Percentiles rank a stretch among this genome's conserved stretches.
These are phyloP conservation scores for Synergus itoensis DNA, from an alignment of 2,888 invertebrate genomes.

Conservation along the genomic window DNA sequence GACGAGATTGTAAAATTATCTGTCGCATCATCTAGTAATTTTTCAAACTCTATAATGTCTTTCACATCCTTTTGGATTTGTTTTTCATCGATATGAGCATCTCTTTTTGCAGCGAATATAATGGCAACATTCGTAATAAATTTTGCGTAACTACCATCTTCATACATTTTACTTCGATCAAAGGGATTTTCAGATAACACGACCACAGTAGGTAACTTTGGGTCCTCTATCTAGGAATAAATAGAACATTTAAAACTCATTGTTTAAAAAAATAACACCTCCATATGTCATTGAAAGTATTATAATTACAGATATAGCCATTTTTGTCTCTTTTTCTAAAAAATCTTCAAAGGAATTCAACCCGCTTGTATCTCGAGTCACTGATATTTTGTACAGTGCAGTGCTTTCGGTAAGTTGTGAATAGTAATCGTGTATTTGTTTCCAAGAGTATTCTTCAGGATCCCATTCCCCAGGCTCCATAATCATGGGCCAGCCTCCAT, in stretches of 20 bases:
- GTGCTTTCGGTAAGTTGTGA: not conserved
- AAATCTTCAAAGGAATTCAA: not conserved
- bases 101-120: conserved; percentile 1
- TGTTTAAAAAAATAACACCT: too few relatives aligned
- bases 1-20: not conserved
- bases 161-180: conserved; percentile 9
- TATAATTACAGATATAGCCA: too few relatives aligned
- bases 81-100: not conserved
- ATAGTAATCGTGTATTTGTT: conserved; percentile 20
- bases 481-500: conserved; percentile 54
- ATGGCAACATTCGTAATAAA: conserved; percentile 10
- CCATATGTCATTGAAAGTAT: too few relatives aligned
- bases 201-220: not conserved
- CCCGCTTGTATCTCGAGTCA: not conserved
- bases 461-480: conserved; percentile 41
- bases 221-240: not conserved
- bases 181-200: not conserved
- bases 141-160: conserved; percentile 34
- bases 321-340: not conserved
- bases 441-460: conserved; percentile 61
- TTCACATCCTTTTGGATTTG: not conserved
- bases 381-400: not conserved
- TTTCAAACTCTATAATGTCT: conserved; percentile 8
- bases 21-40: not conserved
- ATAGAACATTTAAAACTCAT: too few relatives aligned